phyloP scores from a whole-genome alignment of 2,113 vertebrate species.

The Otus sunia region DNA sequence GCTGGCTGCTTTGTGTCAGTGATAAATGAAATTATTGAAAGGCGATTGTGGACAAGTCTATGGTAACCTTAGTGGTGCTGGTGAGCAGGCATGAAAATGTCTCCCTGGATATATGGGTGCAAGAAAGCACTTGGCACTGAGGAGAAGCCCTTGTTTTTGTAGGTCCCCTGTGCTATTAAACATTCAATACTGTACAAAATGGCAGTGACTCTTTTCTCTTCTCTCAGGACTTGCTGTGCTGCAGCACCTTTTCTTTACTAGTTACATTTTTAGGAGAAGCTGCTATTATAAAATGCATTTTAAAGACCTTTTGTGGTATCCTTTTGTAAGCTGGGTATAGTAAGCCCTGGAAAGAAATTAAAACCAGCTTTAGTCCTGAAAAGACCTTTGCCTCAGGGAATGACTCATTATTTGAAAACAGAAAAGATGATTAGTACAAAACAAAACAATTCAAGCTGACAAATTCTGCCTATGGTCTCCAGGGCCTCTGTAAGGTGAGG shows the following conservation, averaged over 20 bases:
- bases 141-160: not conserved
- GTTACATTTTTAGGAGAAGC: not conserved
- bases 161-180: too few species aligned
- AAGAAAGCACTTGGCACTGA: rapidly evolving
- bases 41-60: not conserved
- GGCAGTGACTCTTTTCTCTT: too few species aligned
- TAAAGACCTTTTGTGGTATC: not conserved
- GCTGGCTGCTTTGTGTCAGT: not conserved
- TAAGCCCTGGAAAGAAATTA: not conserved
- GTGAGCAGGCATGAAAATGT: not conserved
- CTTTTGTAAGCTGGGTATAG: not conserved
- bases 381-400: not conserved
- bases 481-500: not conserved
- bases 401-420: not conserved
- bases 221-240: not conserved
- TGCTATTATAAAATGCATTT: not conserved
- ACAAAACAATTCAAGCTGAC: not conserved
- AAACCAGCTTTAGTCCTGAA: not conserved
- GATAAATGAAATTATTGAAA: not conserved
- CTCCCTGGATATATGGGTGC: rapidly evolving
- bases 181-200: not conserved
- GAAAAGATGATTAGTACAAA: not conserved
- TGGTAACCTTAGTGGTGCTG: not conserved
- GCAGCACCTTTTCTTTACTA: not conserved
- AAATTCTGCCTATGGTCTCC: not conserved